phyloP scores from a whole-genome alignment of 2,888 invertebrate genomes.

The Cantharis nigra region DNA sequence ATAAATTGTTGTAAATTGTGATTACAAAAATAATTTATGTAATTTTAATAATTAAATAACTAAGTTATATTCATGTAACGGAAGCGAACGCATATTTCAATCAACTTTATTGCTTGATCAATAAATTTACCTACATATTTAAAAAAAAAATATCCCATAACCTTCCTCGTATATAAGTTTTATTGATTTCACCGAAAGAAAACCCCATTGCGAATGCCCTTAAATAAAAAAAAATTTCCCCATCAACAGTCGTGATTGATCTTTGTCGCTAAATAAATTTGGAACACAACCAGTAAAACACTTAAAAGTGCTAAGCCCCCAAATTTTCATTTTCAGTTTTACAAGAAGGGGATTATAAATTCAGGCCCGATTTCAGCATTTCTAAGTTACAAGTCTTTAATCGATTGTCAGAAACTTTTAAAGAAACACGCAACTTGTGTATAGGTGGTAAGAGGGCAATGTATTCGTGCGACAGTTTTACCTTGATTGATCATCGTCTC shows the following conservation, averaged over 20 bases:
- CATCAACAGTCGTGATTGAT: background rate
- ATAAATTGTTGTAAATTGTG: background rate
- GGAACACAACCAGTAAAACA: background rate
- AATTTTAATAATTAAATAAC: background rate
- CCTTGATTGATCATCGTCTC: constrained; percentile 38
- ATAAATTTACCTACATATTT: background rate
- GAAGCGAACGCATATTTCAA: background rate
- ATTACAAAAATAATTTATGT: background rate
- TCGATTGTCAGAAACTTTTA: constrained; percentile 44
- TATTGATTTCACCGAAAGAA: background rate
- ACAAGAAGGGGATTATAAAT: background rate
- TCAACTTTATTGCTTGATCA: background rate
- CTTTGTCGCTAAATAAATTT: background rate
- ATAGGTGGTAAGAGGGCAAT: constrained; percentile 34
- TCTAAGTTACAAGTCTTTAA: constrained; percentile 48
- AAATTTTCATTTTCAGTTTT: background rate
- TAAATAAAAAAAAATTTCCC: too few species aligned
- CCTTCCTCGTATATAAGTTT: background rate
- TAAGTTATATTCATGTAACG: background rate
- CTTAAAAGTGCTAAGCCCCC: background rate
- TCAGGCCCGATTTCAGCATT: background rate
- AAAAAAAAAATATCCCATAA: background rate
- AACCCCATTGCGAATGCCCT: too few species aligned
- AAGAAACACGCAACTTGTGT: constrained; percentile 36
- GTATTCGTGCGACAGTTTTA: constrained; percentile 38